A percentile compares a stretch with the other conserved stretches of the same genome.
Evolutionary conservation across 2,113 vertebrate species (phyloP).

Genomic region (Apistogramma diplotaenia): DNA sequence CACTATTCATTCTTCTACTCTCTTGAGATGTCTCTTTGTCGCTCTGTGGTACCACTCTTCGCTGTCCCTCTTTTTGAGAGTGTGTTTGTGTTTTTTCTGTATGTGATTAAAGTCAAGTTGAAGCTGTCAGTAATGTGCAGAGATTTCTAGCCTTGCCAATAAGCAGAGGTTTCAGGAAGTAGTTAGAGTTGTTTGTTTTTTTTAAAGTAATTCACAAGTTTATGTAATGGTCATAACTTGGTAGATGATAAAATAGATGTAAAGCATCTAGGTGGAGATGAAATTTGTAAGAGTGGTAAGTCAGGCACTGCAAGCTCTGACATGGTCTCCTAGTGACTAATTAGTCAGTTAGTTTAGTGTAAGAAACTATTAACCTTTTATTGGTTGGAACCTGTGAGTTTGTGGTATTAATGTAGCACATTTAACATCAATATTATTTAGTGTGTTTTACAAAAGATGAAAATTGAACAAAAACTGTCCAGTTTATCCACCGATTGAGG

Average conservation of each 20-base stretch:
- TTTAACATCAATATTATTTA: not conserved
- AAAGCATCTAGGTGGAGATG: not conserved
- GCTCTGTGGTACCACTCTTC: conserved; percentile 52
- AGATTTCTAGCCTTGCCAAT: conserved; percentile 24
- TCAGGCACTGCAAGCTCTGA: not conserved
- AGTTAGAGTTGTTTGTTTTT: not conserved
- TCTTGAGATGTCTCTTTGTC: not conserved
- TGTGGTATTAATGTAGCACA: not conserved
- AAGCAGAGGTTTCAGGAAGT: conserved; percentile 23
- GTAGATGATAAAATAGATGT: not conserved
- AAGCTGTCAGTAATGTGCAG: conserved; percentile 3
- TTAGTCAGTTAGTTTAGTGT: not conserved
- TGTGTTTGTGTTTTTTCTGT: not conserved
- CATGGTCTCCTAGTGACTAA: not conserved
- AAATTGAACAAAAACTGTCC: not conserved
- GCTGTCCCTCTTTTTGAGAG: conserved; percentile 46
- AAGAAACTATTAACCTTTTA: not conserved
- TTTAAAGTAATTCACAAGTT: not conserved
- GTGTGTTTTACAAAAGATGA: not conserved
- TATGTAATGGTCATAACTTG: not conserved
- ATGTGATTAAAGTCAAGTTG: conserved; percentile 47
- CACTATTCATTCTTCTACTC: not conserved
- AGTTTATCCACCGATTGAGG: not conserved
- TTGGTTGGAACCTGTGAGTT: not conserved
- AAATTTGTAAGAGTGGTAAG: not conserved